Evolutionary conservation across 2,113 vertebrate species (phyloP).

Genomic region (Nettapus auritus): DNA sequence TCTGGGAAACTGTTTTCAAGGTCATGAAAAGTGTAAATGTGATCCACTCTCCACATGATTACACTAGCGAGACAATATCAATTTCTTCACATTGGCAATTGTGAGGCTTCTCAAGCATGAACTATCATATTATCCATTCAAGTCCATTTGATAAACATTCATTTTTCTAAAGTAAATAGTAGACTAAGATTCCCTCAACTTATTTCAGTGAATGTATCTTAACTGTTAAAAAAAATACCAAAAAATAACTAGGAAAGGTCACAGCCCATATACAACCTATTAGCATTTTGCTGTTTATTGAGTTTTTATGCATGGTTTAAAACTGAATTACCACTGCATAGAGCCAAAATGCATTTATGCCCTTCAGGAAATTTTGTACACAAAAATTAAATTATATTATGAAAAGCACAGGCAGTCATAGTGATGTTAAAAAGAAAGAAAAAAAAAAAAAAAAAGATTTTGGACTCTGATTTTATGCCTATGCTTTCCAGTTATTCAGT

Average conservation of each 20-base stretch:
- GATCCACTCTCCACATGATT: background rate
- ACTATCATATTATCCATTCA: constrained; percentile 71
- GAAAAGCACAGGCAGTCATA: background rate
- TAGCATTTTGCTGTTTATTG: constrained; percentile 59
- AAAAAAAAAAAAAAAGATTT: background rate
- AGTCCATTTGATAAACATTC: constrained; percentile 54
- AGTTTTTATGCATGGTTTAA: constrained; percentile 67
- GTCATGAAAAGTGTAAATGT: constrained; percentile 46
- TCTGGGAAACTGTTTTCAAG: constrained; percentile 60
- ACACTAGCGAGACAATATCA: constrained; percentile 35
- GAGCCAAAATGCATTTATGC: constrained; percentile 50
- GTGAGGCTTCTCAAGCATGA: constrained; percentile 74
- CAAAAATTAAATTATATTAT: constrained; percentile 69
- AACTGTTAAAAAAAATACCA: constrained; percentile 36
- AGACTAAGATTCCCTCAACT: background rate
- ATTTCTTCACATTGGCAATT: constrained; percentile 7
- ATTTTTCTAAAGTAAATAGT: constrained; percentile 32
- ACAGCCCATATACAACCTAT: background rate
- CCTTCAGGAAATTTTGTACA: constrained; percentile 64
- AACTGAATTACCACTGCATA: constrained; percentile 53
- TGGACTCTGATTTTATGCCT: background rate
- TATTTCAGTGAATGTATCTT: background rate
- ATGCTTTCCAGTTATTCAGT: background rate
- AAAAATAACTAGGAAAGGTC: constrained; percentile 59
- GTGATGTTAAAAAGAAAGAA: background rate